phyloP scores from a whole-genome alignment of 2,113 vertebrate species.

The Gorsachius goisagi region DNA sequence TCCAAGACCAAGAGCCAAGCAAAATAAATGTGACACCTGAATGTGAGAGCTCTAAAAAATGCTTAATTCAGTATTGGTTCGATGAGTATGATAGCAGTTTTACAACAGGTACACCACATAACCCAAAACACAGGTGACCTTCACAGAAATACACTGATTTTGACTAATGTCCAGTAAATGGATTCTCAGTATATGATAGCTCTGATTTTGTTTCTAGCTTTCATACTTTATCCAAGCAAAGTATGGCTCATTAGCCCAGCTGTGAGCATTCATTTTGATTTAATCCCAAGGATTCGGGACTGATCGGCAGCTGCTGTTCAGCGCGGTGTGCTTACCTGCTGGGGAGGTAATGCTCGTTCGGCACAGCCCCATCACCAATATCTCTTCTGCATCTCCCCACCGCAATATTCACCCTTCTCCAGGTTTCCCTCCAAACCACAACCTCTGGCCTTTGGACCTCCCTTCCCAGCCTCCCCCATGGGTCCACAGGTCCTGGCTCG shows the following conservation, averaged over 20 bases:
- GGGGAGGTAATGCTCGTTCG: neutral
- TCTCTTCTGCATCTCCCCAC: neutral
- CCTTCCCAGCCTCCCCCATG: neutral
- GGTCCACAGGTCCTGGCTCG: fast-evolving
- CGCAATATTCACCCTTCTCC: neutral
- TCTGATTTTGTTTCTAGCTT: neutral
- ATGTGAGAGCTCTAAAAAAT: neutral
- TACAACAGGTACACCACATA: neutral
- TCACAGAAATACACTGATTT: neutral
- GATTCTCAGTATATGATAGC: neutral
- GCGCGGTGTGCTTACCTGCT: neutral
- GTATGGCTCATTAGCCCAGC: neutral
- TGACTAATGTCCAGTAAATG: fast-evolving
- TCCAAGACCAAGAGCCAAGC: neutral
- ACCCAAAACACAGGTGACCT: neutral
- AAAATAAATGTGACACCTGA: neutral
- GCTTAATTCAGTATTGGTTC: neutral
- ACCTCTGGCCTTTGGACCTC: neutral
- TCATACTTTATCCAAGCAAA: neutral
- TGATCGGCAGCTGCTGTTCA: neutral
- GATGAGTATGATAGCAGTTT: neutral
- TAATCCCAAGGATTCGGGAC: neutral
- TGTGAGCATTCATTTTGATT: neutral
- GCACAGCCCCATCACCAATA: neutral
- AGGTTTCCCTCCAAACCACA: neutral